A percentile compares a stretch with the other conserved stretches of the same genome.
These are phyloP conservation scores for Schrankia costaestrigalis DNA, from an alignment of 2,888 invertebrate genomes.

Conservation along the genomic window DNA sequence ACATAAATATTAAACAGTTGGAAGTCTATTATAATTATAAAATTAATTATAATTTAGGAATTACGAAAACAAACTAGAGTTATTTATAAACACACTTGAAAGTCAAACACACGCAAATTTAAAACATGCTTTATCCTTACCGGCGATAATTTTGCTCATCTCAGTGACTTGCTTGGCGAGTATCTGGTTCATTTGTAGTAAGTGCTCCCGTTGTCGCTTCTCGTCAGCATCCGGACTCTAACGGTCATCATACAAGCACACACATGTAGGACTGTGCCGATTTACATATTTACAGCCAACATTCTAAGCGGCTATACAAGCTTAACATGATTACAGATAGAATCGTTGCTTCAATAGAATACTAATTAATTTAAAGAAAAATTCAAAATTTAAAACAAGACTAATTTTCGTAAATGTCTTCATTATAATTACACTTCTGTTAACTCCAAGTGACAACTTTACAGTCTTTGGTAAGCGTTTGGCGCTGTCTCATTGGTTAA, in stretches of 20 bases:
- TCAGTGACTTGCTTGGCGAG: slow-evolving; percentile 96
- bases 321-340: slow-evolving; percentile 39
- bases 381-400: no score
- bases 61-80: slow-evolving; percentile 6
- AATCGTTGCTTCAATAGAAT: background rate
- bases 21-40: no score
- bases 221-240: slow-evolving; percentile 90
- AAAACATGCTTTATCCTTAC: slow-evolving; percentile 77
- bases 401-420: no score
- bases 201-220: slow-evolving; percentile 92
- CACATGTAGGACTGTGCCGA: slow-evolving; percentile 54
- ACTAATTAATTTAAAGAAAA: no score
- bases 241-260: slow-evolving; percentile 54
- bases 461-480: no score
- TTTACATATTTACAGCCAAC: slow-evolving; percentile 70
- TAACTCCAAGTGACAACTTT: no score
- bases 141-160: slow-evolving; percentile 97
- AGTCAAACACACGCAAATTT: slow-evolving; percentile 20
- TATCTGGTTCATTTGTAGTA: slow-evolving; percentile 94
- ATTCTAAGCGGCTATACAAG: slow-evolving; percentile 68
- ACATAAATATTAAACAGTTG: no score
- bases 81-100: slow-evolving; percentile 6
- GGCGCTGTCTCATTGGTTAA: no score
- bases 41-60: slow-evolving; percentile 1
- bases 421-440: no score